Conservation (phyloP, 2,113 vertebrate species). For the Sander lucioperca region DNA sequence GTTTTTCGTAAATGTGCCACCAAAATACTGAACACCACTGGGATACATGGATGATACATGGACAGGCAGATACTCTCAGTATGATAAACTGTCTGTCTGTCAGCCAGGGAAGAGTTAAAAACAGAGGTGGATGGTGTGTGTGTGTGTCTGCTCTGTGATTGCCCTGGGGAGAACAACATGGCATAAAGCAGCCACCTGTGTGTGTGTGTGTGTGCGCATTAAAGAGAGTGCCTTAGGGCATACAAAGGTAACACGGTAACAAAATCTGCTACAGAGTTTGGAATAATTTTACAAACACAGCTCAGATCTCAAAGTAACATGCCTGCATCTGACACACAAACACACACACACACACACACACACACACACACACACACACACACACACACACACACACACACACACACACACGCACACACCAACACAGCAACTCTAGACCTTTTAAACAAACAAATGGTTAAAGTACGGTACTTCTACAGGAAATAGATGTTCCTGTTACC, state of each 20-base stretch:
- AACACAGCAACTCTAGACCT: neutral
- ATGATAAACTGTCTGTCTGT: constrained; percentile 45
- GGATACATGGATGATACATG: neutral
- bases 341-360: constrained; percentile 17
- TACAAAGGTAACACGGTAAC: constrained; percentile 45
- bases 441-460: constrained; percentile 18
- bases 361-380: constrained; percentile 13
- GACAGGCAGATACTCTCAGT: constrained; percentile 21
- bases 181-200: constrained; percentile 60
- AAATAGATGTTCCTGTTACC: constrained; percentile 5
- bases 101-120: constrained; percentile 24
- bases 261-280: constrained; percentile 45
- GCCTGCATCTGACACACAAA: constrained; percentile 7
- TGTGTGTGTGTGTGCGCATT: constrained; percentile 15
- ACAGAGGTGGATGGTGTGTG: constrained; percentile 28
- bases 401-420: constrained; percentile 10
- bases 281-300: constrained; percentile 44
- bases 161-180: constrained; percentile 60
- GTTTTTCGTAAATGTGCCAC: constrained; percentile 55
- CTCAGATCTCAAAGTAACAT: constrained; percentile 28
- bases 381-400: constrained; percentile 20
- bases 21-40: constrained; percentile 41
- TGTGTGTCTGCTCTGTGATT: constrained; percentile 39
- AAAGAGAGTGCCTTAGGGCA: constrained; percentile 41
- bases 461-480: neutral